phyloP scores from a whole-genome alignment of 2,113 vertebrate genomes.

The Antigone vipio region DNA sequence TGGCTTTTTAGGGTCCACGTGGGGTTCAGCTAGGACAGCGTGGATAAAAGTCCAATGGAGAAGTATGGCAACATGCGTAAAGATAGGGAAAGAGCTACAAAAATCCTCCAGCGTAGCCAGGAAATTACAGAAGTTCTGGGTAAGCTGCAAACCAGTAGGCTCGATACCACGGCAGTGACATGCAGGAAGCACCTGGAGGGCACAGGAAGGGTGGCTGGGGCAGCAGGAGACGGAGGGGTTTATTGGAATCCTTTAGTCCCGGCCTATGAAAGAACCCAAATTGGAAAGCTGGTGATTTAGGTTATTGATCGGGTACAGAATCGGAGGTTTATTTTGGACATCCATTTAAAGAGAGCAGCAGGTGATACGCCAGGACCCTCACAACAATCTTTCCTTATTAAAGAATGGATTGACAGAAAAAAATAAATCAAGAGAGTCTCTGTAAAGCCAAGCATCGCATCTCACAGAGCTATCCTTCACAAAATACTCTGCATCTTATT shows the following conservation, averaged over 20 bases:
- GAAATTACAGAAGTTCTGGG: neutral
- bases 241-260: neutral
- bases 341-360: neutral
- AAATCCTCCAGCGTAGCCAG: neutral
- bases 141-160: neutral
- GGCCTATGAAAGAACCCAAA: neutral
- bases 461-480: neutral
- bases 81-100: neutral
- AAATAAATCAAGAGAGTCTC: neutral
- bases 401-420: neutral
- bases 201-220: neutral
- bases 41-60: neutral
- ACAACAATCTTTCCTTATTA: neutral
- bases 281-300: neutral
- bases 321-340: neutral
- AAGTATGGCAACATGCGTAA: neutral
- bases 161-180: neutral
- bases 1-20: neutral
- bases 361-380: neutral
- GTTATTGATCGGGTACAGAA: neutral
- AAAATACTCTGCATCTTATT: neutral
- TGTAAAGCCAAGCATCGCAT: neutral
- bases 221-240: neutral
- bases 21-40: neutral
- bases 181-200: neutral